These are phyloP conservation scores for Coendou prehensilis DNA, from an alignment of 2,797 vertebrate species.

Conservation along the genomic window DNA sequence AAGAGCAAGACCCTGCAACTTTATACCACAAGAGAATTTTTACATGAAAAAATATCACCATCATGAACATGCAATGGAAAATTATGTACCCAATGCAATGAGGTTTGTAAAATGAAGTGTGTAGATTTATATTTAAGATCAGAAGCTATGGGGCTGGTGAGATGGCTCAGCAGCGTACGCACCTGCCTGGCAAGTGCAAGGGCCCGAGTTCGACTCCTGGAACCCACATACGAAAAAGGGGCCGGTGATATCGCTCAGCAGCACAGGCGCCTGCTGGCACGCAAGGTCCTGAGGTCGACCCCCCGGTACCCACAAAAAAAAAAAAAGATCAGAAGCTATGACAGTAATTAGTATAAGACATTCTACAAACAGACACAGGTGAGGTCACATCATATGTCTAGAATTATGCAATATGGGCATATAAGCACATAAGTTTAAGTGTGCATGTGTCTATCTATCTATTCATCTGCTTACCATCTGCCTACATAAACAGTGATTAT, in stretches of 20 bases:
- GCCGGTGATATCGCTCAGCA: no score
- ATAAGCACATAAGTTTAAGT: neutral
- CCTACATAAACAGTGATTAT: neutral
- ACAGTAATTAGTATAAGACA: neutral
- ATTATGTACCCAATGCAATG: conserved; percentile 38
- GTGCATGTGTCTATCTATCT: neutral
- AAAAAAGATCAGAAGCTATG: neutral
- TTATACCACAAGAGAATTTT: neutral
- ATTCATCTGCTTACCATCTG: neutral
- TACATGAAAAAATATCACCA: neutral
- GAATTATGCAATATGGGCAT: neutral
- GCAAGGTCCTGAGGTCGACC: no score
- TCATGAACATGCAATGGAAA: neutral
- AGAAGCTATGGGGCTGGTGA: neutral
- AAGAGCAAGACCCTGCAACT: neutral
- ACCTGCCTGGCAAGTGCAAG: no score
- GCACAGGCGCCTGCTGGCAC: no score
- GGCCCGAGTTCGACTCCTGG: no score
- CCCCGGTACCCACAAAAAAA: no score
- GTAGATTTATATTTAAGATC: neutral
- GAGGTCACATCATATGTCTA: neutral
- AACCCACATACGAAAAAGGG: no score
- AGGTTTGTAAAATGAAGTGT: neutral
- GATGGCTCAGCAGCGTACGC: no score
- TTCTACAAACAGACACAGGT: neutral